phyloP scores from a whole-genome alignment of 2,888 invertebrate species.

The Pasiphila rectangulata region DNA sequence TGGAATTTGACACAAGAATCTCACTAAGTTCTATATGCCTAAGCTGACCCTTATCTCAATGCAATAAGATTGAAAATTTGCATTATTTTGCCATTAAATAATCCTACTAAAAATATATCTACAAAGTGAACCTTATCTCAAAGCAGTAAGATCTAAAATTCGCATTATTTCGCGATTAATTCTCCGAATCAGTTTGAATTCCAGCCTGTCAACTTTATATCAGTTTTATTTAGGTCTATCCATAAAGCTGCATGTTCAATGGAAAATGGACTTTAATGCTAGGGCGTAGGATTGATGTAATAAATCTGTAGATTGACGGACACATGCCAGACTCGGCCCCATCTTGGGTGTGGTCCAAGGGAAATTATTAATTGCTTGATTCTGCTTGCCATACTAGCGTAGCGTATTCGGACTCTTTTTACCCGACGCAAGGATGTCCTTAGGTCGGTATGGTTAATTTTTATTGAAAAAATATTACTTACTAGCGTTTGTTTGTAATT shows the following conservation, averaged over 20 bases:
- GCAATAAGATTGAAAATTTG: constrained; percentile 9
- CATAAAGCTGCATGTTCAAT: constrained; percentile 15
- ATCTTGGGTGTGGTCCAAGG: constrained; percentile 20
- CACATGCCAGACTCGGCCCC: constrained; percentile 33
- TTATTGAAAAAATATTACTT: no score
- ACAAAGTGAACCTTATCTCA: constrained; percentile 7
- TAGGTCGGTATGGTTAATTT: no score
- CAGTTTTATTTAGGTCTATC: constrained; percentile 29
- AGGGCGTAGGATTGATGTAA: constrained; percentile 22
- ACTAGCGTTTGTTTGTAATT: no score
- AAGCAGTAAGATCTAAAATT: constrained; percentile 9
- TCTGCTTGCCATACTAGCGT: no score
- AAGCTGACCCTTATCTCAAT: constrained; percentile 5
- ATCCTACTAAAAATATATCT: neutral
- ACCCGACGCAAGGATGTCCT: no score
- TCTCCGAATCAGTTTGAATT: constrained; percentile 22
- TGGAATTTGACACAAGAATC: constrained; percentile 3
- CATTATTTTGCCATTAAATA: constrained; percentile 5
- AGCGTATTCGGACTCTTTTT: no score
- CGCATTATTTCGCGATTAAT: constrained; percentile 6
- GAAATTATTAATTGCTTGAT: no score
- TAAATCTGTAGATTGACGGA: constrained; percentile 37
- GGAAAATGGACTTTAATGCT: constrained; percentile 22
- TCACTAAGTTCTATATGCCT: neutral
- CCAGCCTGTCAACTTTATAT: constrained; percentile 26